A percentile compares a stretch with the other conserved stretches of the same genome.
phyloP scores from a whole-genome alignment of 2,888 invertebrate species.

The Polietes domitor region DNA sequence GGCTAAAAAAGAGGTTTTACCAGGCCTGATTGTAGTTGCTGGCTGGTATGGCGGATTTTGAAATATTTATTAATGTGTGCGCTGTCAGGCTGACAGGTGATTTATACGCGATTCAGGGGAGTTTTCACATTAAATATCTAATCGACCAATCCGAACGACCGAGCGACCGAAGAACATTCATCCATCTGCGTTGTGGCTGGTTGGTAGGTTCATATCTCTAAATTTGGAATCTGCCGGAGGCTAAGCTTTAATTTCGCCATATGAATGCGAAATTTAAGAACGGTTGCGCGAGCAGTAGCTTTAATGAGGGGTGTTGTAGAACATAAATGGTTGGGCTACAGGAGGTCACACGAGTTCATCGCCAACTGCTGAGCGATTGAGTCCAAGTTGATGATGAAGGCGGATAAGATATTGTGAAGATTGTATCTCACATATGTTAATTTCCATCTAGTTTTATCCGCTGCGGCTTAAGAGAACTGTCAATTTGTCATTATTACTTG shows the following conservation, averaged over 20 bases:
- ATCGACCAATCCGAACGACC: constrained; percentile 1
- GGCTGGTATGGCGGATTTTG: constrained; percentile 25
- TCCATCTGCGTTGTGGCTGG: not conserved
- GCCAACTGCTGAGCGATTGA: not conserved
- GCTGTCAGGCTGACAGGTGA: constrained; percentile 65
- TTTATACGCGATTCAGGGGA: constrained; percentile 62
- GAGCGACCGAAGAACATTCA: not conserved
- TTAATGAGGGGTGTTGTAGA: constrained; percentile 10
- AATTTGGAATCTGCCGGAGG: constrained; percentile 48
- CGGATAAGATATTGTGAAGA: not conserved
- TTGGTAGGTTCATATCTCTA: constrained; percentile 42
- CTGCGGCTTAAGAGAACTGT: not conserved
- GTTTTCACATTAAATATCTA: constrained; percentile 59
- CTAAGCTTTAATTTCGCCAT: constrained; percentile 46
- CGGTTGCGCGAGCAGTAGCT: constrained; percentile 45
- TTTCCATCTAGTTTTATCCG: not conserved
- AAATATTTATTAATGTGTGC: constrained; percentile 59
- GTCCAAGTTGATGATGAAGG: not conserved
- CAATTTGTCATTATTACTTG: not conserved
- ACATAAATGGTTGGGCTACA: not conserved
- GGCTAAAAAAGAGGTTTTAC: constrained; percentile 57
- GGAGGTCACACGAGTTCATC: not conserved
- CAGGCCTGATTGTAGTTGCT: constrained; percentile 29
- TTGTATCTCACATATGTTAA: not conserved
- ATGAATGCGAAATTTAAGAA: constrained; percentile 56